Evolutionary conservation across 2,113 vertebrate genomes (phyloP).

Genomic region (Centropus unirufus): DNA sequence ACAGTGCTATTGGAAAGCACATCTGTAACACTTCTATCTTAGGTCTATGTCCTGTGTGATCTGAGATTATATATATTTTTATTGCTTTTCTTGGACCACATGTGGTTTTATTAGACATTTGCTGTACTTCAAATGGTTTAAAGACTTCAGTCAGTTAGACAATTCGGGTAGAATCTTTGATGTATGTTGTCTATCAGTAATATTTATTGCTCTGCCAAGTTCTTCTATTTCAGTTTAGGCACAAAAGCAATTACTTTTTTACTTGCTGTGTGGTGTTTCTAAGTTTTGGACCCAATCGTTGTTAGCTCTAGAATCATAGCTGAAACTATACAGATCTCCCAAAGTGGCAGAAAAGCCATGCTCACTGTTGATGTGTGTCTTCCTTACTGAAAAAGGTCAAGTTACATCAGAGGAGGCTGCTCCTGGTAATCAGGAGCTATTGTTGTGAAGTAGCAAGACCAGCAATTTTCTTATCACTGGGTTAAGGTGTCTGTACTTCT

Average conservation of each 20-base stretch:
- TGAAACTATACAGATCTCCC: not conserved
- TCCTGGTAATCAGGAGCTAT: not conserved
- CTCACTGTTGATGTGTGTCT: not conserved
- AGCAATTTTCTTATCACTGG: not conserved
- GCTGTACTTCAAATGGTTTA: not conserved
- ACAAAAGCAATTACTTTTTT: not conserved
- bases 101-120: not conserved
- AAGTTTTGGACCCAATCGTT: not conserved
- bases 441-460: not conserved
- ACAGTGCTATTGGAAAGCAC: not conserved
- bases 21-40: not conserved
- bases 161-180: not conserved
- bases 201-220: not conserved
- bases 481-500: not conserved
- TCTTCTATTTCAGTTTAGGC: not conserved
- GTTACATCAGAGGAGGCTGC: not conserved
- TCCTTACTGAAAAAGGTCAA: not conserved
- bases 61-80: not conserved
- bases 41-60: not conserved
- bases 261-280: not conserved
- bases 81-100: not conserved
- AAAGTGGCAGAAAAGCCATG: not conserved
- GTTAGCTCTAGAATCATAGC: not conserved
- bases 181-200: not conserved
- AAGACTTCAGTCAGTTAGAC: not conserved